Evolutionary conservation across 1,140 invertebrate genomes (phyloP).

Genomic region (Caenorhabditis tropicalis): DNA sequence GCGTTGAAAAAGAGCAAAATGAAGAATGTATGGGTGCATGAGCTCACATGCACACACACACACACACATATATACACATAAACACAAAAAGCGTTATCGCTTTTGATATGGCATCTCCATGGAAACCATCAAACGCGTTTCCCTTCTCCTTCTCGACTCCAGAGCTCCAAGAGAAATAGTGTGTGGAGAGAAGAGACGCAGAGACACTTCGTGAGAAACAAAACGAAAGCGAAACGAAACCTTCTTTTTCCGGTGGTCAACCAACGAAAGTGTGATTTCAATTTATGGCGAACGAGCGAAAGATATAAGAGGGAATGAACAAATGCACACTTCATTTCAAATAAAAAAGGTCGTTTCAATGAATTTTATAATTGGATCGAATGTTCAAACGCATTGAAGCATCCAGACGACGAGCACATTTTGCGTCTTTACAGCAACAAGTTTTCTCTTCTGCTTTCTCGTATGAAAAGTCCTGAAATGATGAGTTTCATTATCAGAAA

Average conservation of each 20-base stretch:
- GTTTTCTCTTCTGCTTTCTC: constrained; percentile 26
- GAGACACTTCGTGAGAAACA: constrained; percentile 13
- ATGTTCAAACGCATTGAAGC: constrained; percentile 23
- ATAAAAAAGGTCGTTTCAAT: neutral
- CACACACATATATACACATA: constrained; percentile 21
- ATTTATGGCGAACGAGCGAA: neutral
- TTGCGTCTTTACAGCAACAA: constrained; percentile 16
- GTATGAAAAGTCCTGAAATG: constrained; percentile 25
- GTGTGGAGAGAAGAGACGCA: neutral
- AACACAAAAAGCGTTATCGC: constrained; percentile 43
- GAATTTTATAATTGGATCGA: constrained; percentile 20
- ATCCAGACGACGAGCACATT: constrained; percentile 11
- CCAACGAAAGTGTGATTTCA: neutral
- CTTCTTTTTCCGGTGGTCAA: neutral
- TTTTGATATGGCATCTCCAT: constrained; percentile 45
- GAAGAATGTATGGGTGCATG: neutral
- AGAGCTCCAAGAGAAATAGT: neutral
- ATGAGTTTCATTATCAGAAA: no score
- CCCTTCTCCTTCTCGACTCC: neutral
- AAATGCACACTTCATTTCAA: neutral
- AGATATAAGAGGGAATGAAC: neutral
- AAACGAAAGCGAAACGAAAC: constrained; percentile 18
- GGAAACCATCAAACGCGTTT: neutral
- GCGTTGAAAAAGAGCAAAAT: constrained; percentile 29
- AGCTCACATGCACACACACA: neutral